Evolutionary conservation across 30 jellyfish, hydroid and myxozoan species (phyloP).

Genomic region (Phacellophora camtschatica): DNA sequence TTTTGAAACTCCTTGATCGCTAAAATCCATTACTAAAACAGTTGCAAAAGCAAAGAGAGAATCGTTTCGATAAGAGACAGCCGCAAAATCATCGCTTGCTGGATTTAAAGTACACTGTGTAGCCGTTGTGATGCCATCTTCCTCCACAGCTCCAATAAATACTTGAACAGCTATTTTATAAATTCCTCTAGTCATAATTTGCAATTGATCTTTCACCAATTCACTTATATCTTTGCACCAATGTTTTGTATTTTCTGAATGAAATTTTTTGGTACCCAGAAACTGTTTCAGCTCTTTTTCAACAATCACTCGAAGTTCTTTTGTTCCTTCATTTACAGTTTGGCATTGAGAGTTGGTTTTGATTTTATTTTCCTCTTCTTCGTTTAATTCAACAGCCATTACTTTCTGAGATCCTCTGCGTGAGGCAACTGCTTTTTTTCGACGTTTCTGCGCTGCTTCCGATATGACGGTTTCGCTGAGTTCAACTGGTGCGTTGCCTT

Average conservation of each 20-base stretch:
- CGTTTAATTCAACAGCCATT: background rate
- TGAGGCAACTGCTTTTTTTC: background rate
- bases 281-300: background rate
- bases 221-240: background rate
- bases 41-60: constrained; percentile 82
- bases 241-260: background rate
- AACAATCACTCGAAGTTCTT: background rate
- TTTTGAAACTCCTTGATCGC: no score
- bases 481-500: background rate
- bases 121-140: constrained; percentile 77
- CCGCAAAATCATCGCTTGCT: constrained; percentile 47
- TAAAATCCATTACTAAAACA: constrained; percentile 53
- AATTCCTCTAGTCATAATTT: constrained; percentile 41
- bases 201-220: constrained; percentile 36
- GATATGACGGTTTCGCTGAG: constrained; percentile 5
- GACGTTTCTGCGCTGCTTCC: constrained; percentile 18
- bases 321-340: background rate
- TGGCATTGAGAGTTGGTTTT: background rate
- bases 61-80: constrained; percentile 59
- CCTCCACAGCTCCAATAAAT: constrained; percentile 77
- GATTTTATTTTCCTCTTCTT: background rate
- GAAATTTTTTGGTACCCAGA: background rate
- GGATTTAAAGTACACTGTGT: constrained; percentile 59
- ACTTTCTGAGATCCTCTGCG: background rate
- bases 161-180: constrained; percentile 80